Conservation (phyloP, 2,888 invertebrate species). For the Pteria penguin region DNA sequence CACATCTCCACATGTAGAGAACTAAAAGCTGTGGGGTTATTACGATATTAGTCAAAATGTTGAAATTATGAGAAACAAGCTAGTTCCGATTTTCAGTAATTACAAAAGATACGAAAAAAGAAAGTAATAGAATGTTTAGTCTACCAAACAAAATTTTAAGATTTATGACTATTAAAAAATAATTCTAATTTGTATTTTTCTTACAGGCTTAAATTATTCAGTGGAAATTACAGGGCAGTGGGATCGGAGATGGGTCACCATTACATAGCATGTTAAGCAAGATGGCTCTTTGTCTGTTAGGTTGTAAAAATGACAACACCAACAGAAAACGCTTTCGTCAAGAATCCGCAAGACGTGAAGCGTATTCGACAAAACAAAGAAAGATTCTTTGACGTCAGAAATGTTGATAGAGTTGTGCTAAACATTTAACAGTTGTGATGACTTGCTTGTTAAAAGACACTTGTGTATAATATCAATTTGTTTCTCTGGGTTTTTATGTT, state of each 20-base stretch:
- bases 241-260: no score
- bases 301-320: constrained; percentile 27
- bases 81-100: neutral
- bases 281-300: constrained; percentile 14
- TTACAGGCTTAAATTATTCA: neutral
- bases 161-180: constrained; percentile 2
- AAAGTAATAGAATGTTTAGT: neutral
- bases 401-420: no score
- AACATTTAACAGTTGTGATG: no score
- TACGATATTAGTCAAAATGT: neutral
- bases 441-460: no score
- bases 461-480: no score
- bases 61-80: neutral
- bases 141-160: neutral
- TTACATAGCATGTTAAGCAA: neutral
- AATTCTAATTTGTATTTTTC: neutral
- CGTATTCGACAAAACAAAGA: constrained; percentile 15
- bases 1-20: constrained; percentile 37
- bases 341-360: constrained; percentile 36
- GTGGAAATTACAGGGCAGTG: no score
- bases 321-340: constrained; percentile 22
- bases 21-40: constrained; percentile 11
- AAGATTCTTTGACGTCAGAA: no score
- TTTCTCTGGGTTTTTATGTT: no score
- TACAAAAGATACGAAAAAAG: constrained; percentile 12